Conservation (phyloP, 2,888 invertebrate genomes). For the Pollenia griseotomentosa region DNA sequence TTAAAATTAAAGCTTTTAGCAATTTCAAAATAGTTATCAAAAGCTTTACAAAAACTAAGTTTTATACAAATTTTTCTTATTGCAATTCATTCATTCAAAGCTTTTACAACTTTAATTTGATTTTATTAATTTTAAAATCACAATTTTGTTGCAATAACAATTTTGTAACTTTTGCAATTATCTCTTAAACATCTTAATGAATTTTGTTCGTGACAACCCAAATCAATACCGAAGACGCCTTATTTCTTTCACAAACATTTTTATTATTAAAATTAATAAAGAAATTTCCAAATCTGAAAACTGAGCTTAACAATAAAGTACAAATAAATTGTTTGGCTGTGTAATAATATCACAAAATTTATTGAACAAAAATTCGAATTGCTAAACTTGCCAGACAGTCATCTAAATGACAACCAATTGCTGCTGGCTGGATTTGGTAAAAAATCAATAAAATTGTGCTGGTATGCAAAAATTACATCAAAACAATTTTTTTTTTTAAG, state of each 20-base stretch:
- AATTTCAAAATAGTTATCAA: too few species aligned
- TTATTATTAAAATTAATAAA: conserved; percentile 50
- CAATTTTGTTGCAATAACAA: not conserved
- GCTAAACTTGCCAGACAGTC: conserved; percentile 39
- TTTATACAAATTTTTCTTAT: not conserved
- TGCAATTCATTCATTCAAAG: not conserved
- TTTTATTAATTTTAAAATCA: not conserved
- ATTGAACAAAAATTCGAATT: conserved; percentile 56
- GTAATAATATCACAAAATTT: conserved; percentile 68
- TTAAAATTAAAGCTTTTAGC: too few species aligned
- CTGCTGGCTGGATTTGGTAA: conserved; percentile 34
- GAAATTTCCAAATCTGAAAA: conserved; percentile 63
- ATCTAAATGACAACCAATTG: not conserved
- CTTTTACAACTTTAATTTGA: not conserved
- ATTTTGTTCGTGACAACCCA: conserved; percentile 39
- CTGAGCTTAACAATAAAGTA: conserved; percentile 50
- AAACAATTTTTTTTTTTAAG: conserved; percentile 20
- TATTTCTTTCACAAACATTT: conserved; percentile 16
- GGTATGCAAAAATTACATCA: conserved; percentile 50
- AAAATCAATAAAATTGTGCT: conserved; percentile 41
- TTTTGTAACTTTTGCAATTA: not conserved
- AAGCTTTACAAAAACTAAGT: too few species aligned
- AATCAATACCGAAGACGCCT: conserved; percentile 46
- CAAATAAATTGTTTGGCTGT: conserved; percentile 34
- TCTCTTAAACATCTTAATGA: conserved; percentile 17